Base-by-base conservation (phyloP, 2,113 vertebrate species). In the Cyanoderma ruficeps region DNA sequence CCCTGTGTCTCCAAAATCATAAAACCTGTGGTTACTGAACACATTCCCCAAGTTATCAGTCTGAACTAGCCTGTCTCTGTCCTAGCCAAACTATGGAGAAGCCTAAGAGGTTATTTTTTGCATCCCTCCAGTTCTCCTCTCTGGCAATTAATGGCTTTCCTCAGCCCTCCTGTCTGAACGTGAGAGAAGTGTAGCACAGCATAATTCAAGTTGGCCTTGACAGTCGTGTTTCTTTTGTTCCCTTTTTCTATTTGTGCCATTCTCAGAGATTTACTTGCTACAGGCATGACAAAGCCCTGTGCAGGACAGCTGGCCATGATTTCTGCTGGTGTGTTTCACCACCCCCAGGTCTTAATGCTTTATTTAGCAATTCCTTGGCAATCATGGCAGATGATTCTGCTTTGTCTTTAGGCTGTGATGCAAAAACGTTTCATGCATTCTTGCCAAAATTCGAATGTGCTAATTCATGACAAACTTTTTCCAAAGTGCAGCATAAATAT, bases 361-460 rank as follows among this genome's bases (percentile, higher is more conserved):
- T 95, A 71, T 90, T 86, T 65, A 83, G 79, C 63, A 88, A 74
- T 77, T 86, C 59, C 63, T 80, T 92, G 85, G 46, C 49, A 83
- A 67, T 57, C 67, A 17, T 2, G 21, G 82, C 31, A 77, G 42
- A 63, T 75, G 21, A 81, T 75, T 81, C 44, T 79, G 31, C 61
- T 83, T 83, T 90, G 68, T 74, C 80, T 77, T 64, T 80, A 65
- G 71, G 67, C 63, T 85, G n/a, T 37, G 57, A 72, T 50, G 53
- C 65, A 92, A 75, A 94, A 94, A 59, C 0, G 0, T 74, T 83
- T 79, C 25, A 24, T 61, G 18, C 35, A 49, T 52, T 5, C 0
- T 72, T 76, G 72, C 21, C 55, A 65, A 47, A 86, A 72, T 72
- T 27, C 70, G 25, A 80, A 30, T 46, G 50, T 76, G 42, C 50